These are phyloP conservation scores for Bungarus multicinctus DNA, from an alignment of 2,113 vertebrate genomes.

Conservation along the genomic window DNA sequence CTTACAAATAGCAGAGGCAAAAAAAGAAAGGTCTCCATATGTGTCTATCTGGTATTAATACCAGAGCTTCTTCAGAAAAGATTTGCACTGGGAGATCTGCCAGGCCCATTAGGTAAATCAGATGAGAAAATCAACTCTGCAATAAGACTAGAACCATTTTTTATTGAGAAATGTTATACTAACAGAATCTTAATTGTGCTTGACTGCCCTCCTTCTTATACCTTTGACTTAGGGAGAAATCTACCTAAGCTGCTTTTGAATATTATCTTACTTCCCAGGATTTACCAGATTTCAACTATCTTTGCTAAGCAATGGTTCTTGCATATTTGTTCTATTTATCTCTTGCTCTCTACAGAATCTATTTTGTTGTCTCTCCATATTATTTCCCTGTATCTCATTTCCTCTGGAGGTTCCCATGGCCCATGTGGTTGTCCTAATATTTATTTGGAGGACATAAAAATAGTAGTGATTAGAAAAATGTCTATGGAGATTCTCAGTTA, in stretches of 20 bases:
- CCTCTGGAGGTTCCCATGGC: not conserved
- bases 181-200: not conserved
- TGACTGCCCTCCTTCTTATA: not conserved
- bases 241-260: not conserved
- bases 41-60: not conserved
- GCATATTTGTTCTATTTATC: not conserved
- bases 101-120: not conserved
- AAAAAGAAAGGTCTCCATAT: not conserved
- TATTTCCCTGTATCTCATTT: not conserved
- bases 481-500: not conserved
- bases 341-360: not conserved
- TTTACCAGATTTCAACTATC: not conserved
- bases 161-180: not conserved
- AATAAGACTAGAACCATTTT: not conserved
- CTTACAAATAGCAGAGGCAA: not conserved
- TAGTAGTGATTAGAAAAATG: not conserved
- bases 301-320: not conserved
- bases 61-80: not conserved
- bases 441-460: conserved; percentile 19
- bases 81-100: not conserved
- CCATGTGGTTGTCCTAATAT: conserved; percentile 10
- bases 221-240: not conserved
- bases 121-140: not conserved
- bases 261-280: not conserved
- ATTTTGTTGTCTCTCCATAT: not conserved